Conservation (phyloP, 92 coral and sea anemone species). For the Pocillopora grandis region DNA sequence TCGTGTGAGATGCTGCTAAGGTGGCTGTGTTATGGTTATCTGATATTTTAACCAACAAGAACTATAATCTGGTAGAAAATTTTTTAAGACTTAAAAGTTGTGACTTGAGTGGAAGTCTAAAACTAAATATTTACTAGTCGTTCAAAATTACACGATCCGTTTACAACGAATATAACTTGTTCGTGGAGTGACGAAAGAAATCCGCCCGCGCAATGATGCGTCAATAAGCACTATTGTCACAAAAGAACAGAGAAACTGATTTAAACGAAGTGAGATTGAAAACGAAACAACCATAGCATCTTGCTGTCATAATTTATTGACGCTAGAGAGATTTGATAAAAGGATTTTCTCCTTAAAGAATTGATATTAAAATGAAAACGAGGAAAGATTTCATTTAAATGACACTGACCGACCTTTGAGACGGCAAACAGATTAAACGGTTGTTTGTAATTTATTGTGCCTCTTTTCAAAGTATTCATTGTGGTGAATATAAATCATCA, state of each 20-base stretch:
- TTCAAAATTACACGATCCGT: conserved; percentile 18
- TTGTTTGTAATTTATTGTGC: conserved; percentile 23
- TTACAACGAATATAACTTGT: conserved; percentile 13
- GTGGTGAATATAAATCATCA: neutral
- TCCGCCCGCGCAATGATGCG: conserved; percentile 37
- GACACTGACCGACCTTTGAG: conserved; percentile 15
- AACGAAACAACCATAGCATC: neutral
- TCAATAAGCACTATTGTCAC: conserved; percentile 7
- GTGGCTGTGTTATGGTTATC: neutral
- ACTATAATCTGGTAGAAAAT: neutral
- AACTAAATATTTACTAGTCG: conserved; percentile 1
- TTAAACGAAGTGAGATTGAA: neutral
- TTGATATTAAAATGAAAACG: neutral
- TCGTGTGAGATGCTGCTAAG: conserved; percentile 22
- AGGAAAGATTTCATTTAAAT: conserved; percentile 1
- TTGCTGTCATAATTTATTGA: neutral
- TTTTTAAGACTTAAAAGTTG: neutral
- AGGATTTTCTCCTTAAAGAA: neutral
- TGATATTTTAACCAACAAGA: conserved; percentile 10
- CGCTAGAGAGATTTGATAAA: conserved; percentile 1
- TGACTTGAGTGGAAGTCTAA: neutral
- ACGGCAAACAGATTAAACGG: conserved; percentile 28
- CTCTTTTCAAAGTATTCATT: conserved; percentile 30
- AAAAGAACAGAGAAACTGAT: neutral
- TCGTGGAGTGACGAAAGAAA: conserved; percentile 13